Percentiles rank a stretch among this genome's conserved stretches.
phyloP scores from a whole-genome alignment of 64 coral and sea anemone genomes.

The Stichodactyla helianthus region DNA sequence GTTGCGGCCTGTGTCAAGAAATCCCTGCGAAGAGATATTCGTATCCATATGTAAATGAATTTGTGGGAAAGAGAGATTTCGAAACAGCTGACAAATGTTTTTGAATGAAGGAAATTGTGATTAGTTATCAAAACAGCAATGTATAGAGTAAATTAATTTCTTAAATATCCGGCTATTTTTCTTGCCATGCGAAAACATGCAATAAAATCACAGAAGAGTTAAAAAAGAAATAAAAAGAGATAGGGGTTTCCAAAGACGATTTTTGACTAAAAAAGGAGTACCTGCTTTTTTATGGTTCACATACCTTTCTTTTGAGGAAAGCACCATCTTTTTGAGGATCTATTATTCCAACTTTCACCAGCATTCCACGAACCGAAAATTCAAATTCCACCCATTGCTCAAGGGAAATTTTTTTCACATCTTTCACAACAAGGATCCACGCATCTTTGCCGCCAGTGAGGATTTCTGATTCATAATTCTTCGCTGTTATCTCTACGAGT shows the following conservation, averaged over 20 bases:
- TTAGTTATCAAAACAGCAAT: background rate
- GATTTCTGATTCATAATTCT: slow-evolving; percentile 54
- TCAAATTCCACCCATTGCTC: slow-evolving; percentile 64
- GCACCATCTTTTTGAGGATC: slow-evolving; percentile 69
- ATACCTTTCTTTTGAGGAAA: slow-evolving; percentile 78
- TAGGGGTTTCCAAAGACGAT: background rate
- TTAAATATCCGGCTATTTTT: background rate
- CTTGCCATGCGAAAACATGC: background rate
- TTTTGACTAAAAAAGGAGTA: background rate
- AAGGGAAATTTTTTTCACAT: slow-evolving; percentile 45
- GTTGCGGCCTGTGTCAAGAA: slow-evolving; percentile 46
- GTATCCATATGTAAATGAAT: no score
- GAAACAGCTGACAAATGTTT: background rate
- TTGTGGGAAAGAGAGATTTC: background rate
- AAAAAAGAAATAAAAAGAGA: background rate
- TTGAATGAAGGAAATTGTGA: background rate
- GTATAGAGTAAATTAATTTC: background rate
- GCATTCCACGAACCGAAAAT: slow-evolving; percentile 52
- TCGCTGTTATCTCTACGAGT: slow-evolving; percentile 48
- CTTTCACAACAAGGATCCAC: slow-evolving; percentile 81
- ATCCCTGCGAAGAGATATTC: slow-evolving; percentile 18
- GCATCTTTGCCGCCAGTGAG: slow-evolving; percentile 61
- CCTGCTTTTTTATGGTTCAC: background rate
- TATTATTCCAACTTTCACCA: slow-evolving; percentile 64
- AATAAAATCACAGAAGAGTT: background rate